Base-by-base conservation (phyloP, 2,888 invertebrate species). In the Bhutanitis thaidina region DNA sequence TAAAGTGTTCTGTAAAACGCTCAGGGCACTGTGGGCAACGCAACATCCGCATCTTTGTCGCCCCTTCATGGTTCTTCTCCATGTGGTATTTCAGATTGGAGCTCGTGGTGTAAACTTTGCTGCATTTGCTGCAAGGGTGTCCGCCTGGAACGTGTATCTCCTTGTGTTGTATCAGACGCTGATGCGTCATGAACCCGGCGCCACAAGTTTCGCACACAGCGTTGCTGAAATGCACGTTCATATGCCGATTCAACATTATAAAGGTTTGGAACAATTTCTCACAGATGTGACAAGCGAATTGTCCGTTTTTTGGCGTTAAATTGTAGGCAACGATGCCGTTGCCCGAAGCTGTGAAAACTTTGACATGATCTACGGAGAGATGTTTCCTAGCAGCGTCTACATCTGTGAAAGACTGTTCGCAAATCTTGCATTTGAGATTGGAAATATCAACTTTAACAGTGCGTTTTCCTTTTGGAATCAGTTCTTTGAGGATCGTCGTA, bases 21-120 rank as follows among this genome's bases (percentile, higher is more conserved):
- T 84, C 83, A 0, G 71, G 59, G 35, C 84, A 84, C 10, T 79
- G 80, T 0, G 81, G 70, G 46, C 84, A 84, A 3, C 79, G 56
- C 0, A 81, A 56, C 74, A 77, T 71, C 36, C 78, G 57, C 68
- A 73, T 74, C 25, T 75, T 80, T 0, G 73, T 70, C 0, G 72
- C 59, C 0, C 80, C 79, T 44, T 80, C 79, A 9, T 84, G 83
- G 0, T 67, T 53, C 49, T 80, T 83, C 52, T 82, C 77, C 15
- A 74, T 57, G 29, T 84, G 84, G 47, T 74, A 80, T 59, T 77
- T 80, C 3, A 83, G 57, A 52, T 83, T 83, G 0, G 80, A 79
- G 56, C 62, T 86, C 0, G 89, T 89, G 7, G 87, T 83, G 57
- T 90, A 90, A 0, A 88, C 79, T 60, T 90, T 90, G 8, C 72